These are phyloP conservation scores for Dynastes grantii DNA, from an alignment of 2,888 invertebrate species.

Conservation along the genomic window DNA sequence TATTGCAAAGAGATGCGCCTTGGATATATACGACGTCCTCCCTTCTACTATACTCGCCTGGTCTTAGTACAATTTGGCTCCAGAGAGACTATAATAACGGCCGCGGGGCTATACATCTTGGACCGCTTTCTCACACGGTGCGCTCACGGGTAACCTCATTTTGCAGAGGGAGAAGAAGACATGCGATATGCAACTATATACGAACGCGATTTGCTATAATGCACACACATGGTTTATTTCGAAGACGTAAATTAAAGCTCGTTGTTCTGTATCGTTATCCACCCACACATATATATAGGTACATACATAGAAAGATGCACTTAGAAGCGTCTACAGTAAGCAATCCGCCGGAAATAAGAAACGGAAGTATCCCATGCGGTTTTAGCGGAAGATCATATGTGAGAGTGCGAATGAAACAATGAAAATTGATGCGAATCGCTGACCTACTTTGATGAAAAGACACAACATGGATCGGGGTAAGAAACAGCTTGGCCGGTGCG, in stretches of 20 bases:
- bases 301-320: not conserved
- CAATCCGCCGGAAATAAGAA: slow-evolving; percentile 33
- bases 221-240: slow-evolving; percentile 48
- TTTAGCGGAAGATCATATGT: slow-evolving; percentile 46
- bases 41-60: slow-evolving; percentile 64
- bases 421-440: slow-evolving; percentile 37
- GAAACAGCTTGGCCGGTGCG: not conserved
- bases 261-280: slow-evolving; percentile 4
- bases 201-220: not conserved
- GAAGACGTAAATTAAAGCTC: slow-evolving; percentile 22
- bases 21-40: slow-evolving; percentile 69
- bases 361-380: not conserved
- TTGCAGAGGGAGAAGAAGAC: slow-evolving; percentile 56
- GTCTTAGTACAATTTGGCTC: slow-evolving; percentile 70
- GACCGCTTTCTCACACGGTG: slow-evolving; percentile 71
- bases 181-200: slow-evolving; percentile 63
- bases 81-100: slow-evolving; percentile 69
- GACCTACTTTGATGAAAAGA: slow-evolving; percentile 45
- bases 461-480: not conserved
- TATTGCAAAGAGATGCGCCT: slow-evolving; percentile 64
- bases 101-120: slow-evolving; percentile 69
- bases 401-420: slow-evolving; percentile 42
- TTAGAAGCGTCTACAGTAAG: too few relatives aligned
- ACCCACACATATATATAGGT: not conserved
- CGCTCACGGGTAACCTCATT: slow-evolving; percentile 69